These are phyloP conservation scores for Apotomis betuletana DNA, from an alignment of 2,888 invertebrate species.

Conservation along the genomic window DNA sequence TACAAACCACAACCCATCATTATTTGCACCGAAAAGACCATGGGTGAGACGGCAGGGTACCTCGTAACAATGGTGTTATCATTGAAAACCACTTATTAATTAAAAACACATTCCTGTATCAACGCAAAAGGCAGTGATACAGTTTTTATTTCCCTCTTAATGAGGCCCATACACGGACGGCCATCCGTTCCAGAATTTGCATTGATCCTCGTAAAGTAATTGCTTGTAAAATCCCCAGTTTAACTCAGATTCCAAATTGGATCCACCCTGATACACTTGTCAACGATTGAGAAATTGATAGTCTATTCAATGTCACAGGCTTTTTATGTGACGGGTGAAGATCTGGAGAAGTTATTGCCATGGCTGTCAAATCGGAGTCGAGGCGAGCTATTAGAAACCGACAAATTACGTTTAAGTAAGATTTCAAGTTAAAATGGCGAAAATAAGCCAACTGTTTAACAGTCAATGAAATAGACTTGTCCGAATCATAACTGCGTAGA, in stretches of 20 bases:
- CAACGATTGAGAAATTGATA: slow-evolving; percentile 60
- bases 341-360: slow-evolving; percentile 23
- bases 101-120: slow-evolving; percentile 69
- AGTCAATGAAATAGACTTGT: no score
- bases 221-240: slow-evolving; percentile 57
- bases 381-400: background rate
- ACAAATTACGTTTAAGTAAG: background rate
- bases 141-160: slow-evolving; percentile 70
- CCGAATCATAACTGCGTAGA: background rate
- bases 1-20: background rate
- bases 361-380: slow-evolving; percentile 24
- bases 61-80: slow-evolving; percentile 44
- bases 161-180: slow-evolving; percentile 73
- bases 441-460: background rate
- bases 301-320: slow-evolving; percentile 55
- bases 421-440: background rate
- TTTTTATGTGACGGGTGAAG: slow-evolving; percentile 39
- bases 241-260: slow-evolving; percentile 46
- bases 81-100: slow-evolving; percentile 62
- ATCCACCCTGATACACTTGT: slow-evolving; percentile 46
- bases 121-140: slow-evolving; percentile 61
- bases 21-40: slow-evolving; percentile 5
- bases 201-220: slow-evolving; percentile 66
- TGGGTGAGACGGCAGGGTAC: slow-evolving; percentile 25
- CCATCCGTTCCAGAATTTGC: slow-evolving; percentile 72